phyloP scores from a whole-genome alignment of 2,797 vertebrate genomes.

The Dromococcyx pavoninus region DNA sequence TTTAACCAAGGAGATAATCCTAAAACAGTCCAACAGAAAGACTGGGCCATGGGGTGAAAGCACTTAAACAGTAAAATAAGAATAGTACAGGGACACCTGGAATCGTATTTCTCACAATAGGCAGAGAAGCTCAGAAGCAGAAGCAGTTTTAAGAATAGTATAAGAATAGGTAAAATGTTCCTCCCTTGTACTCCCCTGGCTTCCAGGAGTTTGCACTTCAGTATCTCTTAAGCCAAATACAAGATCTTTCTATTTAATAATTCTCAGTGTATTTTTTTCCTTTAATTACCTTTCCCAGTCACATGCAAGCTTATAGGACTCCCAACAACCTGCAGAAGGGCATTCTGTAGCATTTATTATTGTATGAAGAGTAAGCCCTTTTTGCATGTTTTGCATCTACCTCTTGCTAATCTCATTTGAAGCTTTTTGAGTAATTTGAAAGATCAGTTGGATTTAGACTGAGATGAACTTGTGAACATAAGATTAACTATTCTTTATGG shows the following conservation, averaged over 20 bases:
- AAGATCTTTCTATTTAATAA: background rate
- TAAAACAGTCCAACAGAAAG: background rate
- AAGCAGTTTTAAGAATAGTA: background rate
- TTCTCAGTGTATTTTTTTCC: background rate
- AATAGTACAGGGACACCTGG: background rate
- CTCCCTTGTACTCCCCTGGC: background rate
- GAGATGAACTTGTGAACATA: background rate
- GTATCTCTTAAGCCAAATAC: background rate
- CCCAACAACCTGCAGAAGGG: background rate
- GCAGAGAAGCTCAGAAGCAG: background rate
- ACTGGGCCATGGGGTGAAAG: background rate
- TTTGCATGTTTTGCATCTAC: background rate
- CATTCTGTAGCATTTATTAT: background rate
- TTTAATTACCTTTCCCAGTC: background rate
- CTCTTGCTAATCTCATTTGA: background rate
- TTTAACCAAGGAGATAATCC: constrained; percentile 15
- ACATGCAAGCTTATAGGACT: background rate
- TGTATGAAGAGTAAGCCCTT: background rate
- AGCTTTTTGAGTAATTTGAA: background rate
- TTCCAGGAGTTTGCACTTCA: background rate
- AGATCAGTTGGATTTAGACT: background rate
- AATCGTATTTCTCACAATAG: background rate
- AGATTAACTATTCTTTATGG: background rate
- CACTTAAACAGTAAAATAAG: background rate
- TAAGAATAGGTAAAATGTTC: background rate